Evolutionary conservation across 2,888 invertebrate genomes (phyloP).

Genomic region (Hypercompe scribonia): DNA sequence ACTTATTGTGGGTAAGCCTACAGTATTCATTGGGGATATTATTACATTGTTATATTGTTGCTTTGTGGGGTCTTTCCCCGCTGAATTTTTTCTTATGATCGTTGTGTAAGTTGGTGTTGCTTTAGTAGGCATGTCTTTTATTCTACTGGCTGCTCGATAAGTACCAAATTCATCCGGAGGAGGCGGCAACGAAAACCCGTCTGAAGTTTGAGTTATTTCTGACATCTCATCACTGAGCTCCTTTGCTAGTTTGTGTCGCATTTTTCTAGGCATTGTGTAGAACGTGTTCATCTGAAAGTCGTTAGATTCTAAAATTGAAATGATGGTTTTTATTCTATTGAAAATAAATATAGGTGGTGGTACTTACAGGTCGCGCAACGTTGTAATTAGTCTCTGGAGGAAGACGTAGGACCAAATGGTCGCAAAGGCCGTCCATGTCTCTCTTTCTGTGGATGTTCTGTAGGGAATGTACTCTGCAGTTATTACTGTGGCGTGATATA

Average conservation of each 20-base stretch:
- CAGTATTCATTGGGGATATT: conserved; percentile 77
- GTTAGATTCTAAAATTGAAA: conserved; percentile 19
- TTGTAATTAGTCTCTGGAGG: conserved; percentile 77
- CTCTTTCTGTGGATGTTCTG: conserved; percentile 77
- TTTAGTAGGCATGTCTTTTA: conserved; percentile 75
- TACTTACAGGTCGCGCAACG: conserved; percentile 73
- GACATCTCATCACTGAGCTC: conserved; percentile 79
- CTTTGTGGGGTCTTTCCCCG: conserved; percentile 64
- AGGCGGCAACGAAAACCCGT: conserved; percentile 80
- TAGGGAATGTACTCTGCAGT: conserved; percentile 78
- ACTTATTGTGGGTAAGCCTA: conserved; percentile 76
- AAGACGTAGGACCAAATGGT: conserved; percentile 77
- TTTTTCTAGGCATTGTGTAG: conserved; percentile 82
- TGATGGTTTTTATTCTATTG: conserved; percentile 8
- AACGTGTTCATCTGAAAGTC: conserved; percentile 79
- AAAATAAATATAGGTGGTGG: background rate
- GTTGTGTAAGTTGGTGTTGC: conserved; percentile 74
- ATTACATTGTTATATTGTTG: conserved; percentile 67
- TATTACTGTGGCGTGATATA: conserved; percentile 58
- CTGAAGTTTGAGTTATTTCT: conserved; percentile 79
- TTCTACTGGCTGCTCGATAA: conserved; percentile 74
- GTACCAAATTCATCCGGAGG: conserved; percentile 81
- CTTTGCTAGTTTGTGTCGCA: conserved; percentile 72
- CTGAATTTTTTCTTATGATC: conserved; percentile 67
- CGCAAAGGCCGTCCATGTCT: conserved; percentile 77